phyloP scores from a whole-genome alignment of 2,888 invertebrate species.

The Diloba caeruleocephala region DNA sequence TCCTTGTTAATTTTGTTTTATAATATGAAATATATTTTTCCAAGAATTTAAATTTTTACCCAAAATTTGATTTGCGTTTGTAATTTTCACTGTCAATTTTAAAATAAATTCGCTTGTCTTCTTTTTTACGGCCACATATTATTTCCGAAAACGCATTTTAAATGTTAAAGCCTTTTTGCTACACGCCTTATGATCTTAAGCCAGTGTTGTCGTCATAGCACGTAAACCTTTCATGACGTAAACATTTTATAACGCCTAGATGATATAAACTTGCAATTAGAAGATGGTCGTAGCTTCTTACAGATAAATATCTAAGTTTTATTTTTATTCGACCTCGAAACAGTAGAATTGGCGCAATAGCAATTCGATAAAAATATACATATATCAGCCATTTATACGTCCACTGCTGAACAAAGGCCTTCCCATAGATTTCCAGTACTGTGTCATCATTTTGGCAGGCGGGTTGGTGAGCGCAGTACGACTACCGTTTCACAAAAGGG shows the following conservation, averaged over 20 bases:
- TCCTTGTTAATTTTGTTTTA: conserved; percentile 55
- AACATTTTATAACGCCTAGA: conserved; percentile 14
- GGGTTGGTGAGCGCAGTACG: no score
- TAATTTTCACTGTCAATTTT: conserved; percentile 58
- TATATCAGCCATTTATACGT: no score
- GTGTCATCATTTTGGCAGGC: no score
- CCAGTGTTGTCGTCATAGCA: not conserved
- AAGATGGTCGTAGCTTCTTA: not conserved
- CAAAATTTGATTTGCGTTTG: conserved; percentile 23
- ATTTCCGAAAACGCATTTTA: not conserved
- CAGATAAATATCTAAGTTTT: not conserved
- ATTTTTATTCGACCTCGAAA: not conserved
- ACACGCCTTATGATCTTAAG: not conserved
- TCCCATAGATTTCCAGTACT: no score
- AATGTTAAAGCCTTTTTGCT: conserved; percentile 11
- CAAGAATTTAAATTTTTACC: conserved; percentile 56
- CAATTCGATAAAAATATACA: conserved; percentile 26
- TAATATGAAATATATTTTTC: conserved; percentile 49
- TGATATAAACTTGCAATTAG: conserved; percentile 2
- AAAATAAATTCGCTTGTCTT: conserved; percentile 34
- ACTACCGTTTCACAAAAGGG: no score
- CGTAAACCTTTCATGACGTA: not conserved
- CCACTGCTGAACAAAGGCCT: no score
- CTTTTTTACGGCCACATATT: conserved; percentile 12
- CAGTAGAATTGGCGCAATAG: conserved; percentile 2